Conservation (phyloP, 2,113 vertebrate genomes). For the Dicrurus megarhynchus region DNA sequence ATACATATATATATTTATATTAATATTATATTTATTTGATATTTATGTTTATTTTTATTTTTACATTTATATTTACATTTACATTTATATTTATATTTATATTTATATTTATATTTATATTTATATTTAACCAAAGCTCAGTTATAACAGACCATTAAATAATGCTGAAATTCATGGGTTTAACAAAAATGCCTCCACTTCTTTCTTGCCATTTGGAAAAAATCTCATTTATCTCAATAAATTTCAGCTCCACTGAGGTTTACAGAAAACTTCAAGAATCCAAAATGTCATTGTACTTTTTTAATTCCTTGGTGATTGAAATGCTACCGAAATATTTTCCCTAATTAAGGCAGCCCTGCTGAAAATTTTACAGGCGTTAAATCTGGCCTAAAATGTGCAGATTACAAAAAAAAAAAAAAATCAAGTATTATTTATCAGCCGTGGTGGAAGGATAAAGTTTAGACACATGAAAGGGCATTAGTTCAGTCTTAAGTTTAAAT, state of each 20-base stretch:
- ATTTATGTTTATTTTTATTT: too few relatives aligned
- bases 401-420: neutral
- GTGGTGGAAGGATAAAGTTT: neutral
- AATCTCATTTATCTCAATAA: neutral
- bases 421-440: neutral
- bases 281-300: neutral
- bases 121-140: neutral
- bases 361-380: neutral
- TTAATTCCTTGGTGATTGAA: neutral
- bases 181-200: neutral
- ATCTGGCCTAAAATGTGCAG: neutral
- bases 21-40: too few relatives aligned
- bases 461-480: neutral
- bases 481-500: neutral
- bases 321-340: neutral
- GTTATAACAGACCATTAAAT: neutral
- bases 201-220: neutral
- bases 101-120: too few relatives aligned
- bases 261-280: neutral
- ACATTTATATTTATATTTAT: too few relatives aligned
- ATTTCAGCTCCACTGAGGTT: neutral
- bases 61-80: too few relatives aligned
- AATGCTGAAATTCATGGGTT: neutral
- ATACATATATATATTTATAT: neutral
- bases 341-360: neutral